Conservation (phyloP, 2,113 vertebrate genomes). For the Xenopus laevis region DNA sequence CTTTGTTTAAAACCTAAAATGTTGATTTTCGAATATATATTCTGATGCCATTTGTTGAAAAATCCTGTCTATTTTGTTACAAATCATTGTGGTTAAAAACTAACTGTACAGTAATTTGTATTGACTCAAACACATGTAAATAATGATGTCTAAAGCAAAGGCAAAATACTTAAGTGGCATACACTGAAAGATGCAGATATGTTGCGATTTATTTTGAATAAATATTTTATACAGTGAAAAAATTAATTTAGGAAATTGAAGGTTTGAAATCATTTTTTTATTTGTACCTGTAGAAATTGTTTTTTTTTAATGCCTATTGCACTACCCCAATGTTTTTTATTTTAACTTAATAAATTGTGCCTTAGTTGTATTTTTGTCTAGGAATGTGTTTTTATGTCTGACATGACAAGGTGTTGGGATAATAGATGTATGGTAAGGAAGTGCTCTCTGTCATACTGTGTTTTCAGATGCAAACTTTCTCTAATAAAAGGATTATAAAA, state of each 20-base stretch:
- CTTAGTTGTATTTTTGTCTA: slow-evolving; percentile 87
- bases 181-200: slow-evolving; percentile 78
- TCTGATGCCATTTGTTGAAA: slow-evolving; percentile 63
- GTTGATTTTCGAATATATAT: too few species aligned
- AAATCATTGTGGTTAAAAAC: slow-evolving; percentile 71
- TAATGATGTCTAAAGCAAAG: slow-evolving; percentile 58
- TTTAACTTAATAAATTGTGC: slow-evolving; percentile 78
- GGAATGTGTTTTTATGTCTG: slow-evolving; percentile 69
- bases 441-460: slow-evolving; percentile 83
- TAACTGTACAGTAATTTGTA: slow-evolving; percentile 74
- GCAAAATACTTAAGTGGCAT: slow-evolving; percentile 60
- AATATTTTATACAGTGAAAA: slow-evolving; percentile 76
- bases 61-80: slow-evolving; percentile 72
- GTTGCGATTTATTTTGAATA: slow-evolving; percentile 90
- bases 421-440: slow-evolving; percentile 76
- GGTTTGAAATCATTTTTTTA: slow-evolving; percentile 74
- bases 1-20: too few species aligned
- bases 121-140: slow-evolving; percentile 70
- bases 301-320: slow-evolving; percentile 76
- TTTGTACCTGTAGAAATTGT: slow-evolving; percentile 81
- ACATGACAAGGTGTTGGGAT: slow-evolving; percentile 69
- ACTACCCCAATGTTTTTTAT: slow-evolving; percentile 75
- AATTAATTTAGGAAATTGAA: slow-evolving; percentile 67
- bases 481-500: slow-evolving; percentile 70
- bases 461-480: slow-evolving; percentile 85